Percentiles rank a stretch among this genome's conserved stretches.
Conservation (phyloP, 2,113 vertebrate genomes). For the Pogonocichla stellata region DNA sequence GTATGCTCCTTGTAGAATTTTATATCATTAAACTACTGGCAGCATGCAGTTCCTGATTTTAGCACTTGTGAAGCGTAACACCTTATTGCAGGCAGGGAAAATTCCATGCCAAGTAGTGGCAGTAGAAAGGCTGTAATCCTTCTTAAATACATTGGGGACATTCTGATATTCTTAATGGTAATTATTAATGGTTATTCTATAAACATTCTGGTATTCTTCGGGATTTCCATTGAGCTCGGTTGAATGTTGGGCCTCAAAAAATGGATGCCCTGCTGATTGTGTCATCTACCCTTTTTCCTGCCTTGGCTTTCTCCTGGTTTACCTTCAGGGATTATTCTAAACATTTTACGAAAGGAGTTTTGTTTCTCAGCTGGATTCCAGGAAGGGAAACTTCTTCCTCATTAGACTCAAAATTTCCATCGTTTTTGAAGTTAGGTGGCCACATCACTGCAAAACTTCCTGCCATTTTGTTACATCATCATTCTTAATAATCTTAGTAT, state of each 20-base stretch:
- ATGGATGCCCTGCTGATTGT: neutral
- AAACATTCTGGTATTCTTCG: neutral
- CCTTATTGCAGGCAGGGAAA: neutral
- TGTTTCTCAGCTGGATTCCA: neutral
- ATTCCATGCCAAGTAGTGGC: conserved; percentile 2
- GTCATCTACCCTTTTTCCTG: neutral
- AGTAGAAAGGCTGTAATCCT: conserved; percentile 19
- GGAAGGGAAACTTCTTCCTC: neutral
- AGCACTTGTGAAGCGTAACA: neutral
- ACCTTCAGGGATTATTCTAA: neutral
- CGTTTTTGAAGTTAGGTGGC: neutral
- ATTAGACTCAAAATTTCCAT: neutral
- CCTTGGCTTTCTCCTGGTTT: neutral
- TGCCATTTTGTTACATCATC: neutral
- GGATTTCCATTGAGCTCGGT: neutral
- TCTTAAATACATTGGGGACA: neutral
- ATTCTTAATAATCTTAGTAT: neutral
- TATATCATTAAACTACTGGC: neutral
- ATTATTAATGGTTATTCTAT: neutral
- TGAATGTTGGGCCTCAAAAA: neutral
- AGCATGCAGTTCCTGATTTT: conserved; percentile 1
- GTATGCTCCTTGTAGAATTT: neutral
- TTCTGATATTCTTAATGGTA: neutral
- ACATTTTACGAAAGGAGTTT: neutral
- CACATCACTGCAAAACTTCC: neutral